phyloP scores from a whole-genome alignment of 2,113 vertebrate genomes.

The Oryzias melastigma region DNA sequence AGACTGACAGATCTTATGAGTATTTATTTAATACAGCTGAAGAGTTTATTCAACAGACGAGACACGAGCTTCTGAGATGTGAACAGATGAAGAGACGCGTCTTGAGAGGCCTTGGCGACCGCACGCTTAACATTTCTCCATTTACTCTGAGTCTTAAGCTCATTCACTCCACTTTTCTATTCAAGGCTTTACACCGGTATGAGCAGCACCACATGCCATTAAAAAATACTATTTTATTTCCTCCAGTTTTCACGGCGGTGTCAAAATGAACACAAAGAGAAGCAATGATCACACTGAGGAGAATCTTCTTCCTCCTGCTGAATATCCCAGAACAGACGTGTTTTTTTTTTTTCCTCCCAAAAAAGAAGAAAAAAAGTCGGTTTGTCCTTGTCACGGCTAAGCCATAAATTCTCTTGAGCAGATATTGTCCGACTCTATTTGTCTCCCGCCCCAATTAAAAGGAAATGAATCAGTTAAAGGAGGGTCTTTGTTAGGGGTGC shows the following conservation, averaged over 20 bases:
- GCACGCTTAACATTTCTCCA: conserved; percentile 30
- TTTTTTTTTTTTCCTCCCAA: background rate
- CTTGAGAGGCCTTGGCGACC: conserved; percentile 33
- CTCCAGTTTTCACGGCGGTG: conserved; percentile 34
- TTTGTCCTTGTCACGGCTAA: conserved; percentile 38
- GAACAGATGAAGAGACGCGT: conserved; percentile 22
- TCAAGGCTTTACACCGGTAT: conserved; percentile 39
- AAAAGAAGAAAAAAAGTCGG: conserved; percentile 30
- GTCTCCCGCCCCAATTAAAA: conserved; percentile 66
- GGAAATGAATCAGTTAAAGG: conserved; percentile 60
- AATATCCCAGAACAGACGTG: background rate
- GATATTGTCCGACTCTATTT: conserved; percentile 44
- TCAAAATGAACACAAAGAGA: conserved; percentile 56
- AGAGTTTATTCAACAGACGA: conserved; percentile 27
- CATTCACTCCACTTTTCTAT: conserved; percentile 46
- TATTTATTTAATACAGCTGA: conserved; percentile 20
- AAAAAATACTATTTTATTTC: conserved; percentile 52
- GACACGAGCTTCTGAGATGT: conserved; percentile 32
- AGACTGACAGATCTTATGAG: conserved; percentile 3
- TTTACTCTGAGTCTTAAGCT: conserved; percentile 49
- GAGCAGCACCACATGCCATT: conserved; percentile 40
- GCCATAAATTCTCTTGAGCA: conserved; percentile 62
- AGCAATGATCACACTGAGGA: conserved; percentile 43
- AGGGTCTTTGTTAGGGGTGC: conserved; percentile 67
- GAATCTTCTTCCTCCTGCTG: conserved; percentile 31